Evolutionary conservation across 2,888 invertebrate genomes (phyloP).

Genomic region (Drosophila flavopinicola): DNA sequence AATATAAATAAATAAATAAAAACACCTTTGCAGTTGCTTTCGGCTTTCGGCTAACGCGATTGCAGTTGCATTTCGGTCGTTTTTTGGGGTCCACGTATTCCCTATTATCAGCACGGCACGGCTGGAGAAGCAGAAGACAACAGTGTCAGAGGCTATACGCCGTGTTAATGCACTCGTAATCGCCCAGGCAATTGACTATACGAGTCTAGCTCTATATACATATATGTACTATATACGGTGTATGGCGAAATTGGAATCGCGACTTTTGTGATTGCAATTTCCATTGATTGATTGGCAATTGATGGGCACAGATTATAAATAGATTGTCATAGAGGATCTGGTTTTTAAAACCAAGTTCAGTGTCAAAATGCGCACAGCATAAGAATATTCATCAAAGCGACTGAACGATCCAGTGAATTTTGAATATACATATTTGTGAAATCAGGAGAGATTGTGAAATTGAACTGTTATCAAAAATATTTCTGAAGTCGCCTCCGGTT

Average conservation of each 20-base stretch:
- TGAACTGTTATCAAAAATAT: background rate
- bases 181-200: constrained; percentile 44
- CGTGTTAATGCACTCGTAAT: constrained; percentile 58
- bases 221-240: constrained; percentile 6
- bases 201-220: constrained; percentile 11
- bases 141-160: constrained; percentile 42
- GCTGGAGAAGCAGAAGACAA: constrained; percentile 41
- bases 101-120: constrained; percentile 49
- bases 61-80: constrained; percentile 34
- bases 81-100: constrained; percentile 18
- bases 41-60: constrained; percentile 14
- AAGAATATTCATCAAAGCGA: constrained; percentile 8
- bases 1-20: constrained; percentile 8
- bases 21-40: constrained; percentile 26
- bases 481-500: background rate
- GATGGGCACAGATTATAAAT: constrained; percentile 52
- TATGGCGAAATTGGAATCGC: constrained; percentile 42
- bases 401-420: constrained; percentile 18
- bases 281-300: constrained; percentile 49
- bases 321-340: constrained; percentile 35
- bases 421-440: constrained; percentile 17
- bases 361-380: constrained; percentile 49
- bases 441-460: background rate
- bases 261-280: constrained; percentile 49
- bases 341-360: constrained; percentile 64